A percentile compares a stretch with the other conserved stretches of the same genome.
These are phyloP conservation scores for Eulemur mongoz DNA, from an alignment of 2,797 vertebrate species.

Conservation along the genomic window DNA sequence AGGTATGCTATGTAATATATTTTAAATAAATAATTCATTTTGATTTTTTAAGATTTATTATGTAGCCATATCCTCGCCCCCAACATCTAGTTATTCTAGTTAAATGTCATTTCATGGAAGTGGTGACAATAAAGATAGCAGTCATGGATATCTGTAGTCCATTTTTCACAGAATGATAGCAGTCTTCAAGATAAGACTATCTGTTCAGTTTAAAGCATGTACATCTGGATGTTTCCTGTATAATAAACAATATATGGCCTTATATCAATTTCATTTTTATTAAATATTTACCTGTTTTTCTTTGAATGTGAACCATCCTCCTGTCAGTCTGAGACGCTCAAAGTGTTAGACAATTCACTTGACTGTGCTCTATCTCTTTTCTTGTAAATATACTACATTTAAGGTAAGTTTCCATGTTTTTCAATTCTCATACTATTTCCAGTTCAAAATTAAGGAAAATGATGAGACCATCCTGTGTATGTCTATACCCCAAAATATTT, in stretches of 20 bases:
- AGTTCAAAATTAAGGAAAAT: background rate
- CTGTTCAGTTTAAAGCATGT: background rate
- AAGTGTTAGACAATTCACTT: background rate
- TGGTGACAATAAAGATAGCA: background rate
- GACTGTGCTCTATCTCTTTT: background rate
- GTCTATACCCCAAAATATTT: background rate
- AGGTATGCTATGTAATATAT: background rate
- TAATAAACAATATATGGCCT: background rate
- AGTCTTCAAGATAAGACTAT: background rate
- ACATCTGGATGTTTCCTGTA: background rate
- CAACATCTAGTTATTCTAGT: background rate
- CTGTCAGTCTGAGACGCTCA: background rate
- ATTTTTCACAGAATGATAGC: background rate
- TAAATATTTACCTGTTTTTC: background rate
- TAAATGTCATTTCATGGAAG: background rate
- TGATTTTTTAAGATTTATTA: background rate
- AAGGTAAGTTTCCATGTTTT: background rate
- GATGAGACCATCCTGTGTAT: background rate
- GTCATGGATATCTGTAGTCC: background rate
- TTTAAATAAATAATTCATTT: slow-evolving; percentile 3
- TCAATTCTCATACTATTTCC: background rate
- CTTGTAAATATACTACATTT: background rate
- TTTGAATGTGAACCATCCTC: background rate
- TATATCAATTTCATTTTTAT: slow-evolving; percentile 21
- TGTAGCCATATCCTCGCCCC: background rate